A percentile compares a stretch with the other conserved stretches of the same genome.
phyloP scores from a whole-genome alignment of 2,113 vertebrate species.

The Gymnorhina tibicen region DNA sequence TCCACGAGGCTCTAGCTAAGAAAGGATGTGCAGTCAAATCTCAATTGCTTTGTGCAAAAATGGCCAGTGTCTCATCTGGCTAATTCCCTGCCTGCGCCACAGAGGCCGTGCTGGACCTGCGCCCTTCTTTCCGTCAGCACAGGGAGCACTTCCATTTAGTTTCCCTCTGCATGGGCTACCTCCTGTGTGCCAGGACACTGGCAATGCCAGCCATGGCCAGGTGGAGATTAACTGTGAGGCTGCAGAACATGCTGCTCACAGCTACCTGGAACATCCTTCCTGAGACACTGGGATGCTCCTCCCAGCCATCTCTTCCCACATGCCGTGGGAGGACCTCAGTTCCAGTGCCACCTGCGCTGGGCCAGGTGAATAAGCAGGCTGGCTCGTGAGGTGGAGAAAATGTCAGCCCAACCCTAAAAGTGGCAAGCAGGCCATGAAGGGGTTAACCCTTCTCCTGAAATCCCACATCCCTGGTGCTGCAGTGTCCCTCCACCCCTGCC shows the following conservation, averaged over 20 bases:
- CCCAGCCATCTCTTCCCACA: fast-evolving
- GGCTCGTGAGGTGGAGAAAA: neutral
- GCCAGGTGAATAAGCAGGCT: neutral
- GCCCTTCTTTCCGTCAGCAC: neutral
- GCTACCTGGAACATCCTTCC: neutral
- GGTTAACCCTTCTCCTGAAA: neutral
- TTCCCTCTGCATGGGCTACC: fast-evolving
- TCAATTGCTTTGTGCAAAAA: neutral
- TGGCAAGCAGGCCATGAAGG: neutral
- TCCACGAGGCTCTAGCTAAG: neutral
- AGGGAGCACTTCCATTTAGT: neutral
- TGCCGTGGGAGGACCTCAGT: fast-evolving
- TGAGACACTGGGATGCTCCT: neutral
- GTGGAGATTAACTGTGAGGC: neutral
- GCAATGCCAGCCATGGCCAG: neutral
- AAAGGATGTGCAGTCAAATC: neutral
- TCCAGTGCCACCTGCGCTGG: fast-evolving
- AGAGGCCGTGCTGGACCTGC: neutral
- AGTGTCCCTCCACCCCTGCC: neutral
- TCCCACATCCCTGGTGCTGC: neutral
- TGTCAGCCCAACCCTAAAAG: neutral
- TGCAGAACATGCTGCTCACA: fast-evolving
- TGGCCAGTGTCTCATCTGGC: fast-evolving
- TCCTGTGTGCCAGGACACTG: neutral
- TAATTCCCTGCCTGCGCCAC: neutral